Percentiles rank a stretch among this genome's conserved stretches.
These are phyloP conservation scores for Alethe diademata DNA, from an alignment of 2,113 vertebrate genomes.

Conservation along the genomic window DNA sequence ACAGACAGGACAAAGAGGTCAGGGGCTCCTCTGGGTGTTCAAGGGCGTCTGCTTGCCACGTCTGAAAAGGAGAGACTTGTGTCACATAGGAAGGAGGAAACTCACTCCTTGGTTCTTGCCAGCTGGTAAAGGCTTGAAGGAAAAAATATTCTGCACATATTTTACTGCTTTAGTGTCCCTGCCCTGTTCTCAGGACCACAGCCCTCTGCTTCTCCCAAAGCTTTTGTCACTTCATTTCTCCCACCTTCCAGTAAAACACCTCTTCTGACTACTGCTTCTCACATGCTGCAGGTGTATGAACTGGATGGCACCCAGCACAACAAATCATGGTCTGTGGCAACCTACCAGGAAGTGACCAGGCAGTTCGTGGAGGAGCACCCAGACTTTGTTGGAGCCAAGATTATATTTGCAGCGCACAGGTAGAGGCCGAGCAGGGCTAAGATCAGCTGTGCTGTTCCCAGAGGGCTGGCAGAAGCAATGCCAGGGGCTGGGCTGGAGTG, in stretches of 20 bases:
- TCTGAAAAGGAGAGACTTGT: neutral
- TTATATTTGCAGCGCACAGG: constrained; percentile 78
- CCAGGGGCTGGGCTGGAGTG: neutral
- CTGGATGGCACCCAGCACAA: constrained; percentile 79
- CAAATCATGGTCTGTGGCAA: constrained; percentile 75
- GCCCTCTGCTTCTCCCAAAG: neutral
- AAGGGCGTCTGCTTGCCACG: neutral
- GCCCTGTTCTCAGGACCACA: neutral
- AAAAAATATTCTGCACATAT: neutral
- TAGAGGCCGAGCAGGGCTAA: neutral
- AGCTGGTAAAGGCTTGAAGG: neutral
- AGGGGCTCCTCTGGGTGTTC: neutral
- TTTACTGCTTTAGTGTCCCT: neutral
- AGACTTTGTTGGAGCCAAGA: constrained; percentile 82
- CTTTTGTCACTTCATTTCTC: neutral
- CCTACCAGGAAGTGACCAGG: constrained; percentile 75
- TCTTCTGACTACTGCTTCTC: neutral
- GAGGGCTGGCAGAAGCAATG: neutral
- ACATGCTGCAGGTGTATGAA: constrained; percentile 81
- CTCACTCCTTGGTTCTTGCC: neutral
- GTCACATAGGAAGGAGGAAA: neutral
- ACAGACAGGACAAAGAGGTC: neutral
- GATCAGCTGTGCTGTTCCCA: rapidly evolving
- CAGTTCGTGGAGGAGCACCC: constrained; percentile 78
- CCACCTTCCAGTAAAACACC: neutral